Percentiles rank a stretch among this genome's conserved stretches.
phyloP scores from a whole-genome alignment of 2,888 invertebrate genomes.

The Chironomus riparius region DNA sequence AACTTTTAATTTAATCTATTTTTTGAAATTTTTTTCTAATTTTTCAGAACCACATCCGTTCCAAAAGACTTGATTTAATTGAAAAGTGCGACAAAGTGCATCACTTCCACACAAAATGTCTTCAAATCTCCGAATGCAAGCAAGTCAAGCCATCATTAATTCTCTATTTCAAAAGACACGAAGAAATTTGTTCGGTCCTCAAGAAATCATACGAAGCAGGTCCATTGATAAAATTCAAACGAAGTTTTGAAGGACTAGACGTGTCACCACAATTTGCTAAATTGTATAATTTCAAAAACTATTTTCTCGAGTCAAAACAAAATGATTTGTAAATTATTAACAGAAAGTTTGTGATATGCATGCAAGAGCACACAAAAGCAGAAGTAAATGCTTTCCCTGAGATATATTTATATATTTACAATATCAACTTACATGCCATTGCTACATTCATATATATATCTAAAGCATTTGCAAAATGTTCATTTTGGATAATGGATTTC shows the following conservation, averaged over 20 bases:
- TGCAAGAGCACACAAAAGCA: neutral
- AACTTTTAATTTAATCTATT: no score
- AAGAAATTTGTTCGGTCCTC: neutral
- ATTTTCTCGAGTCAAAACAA: constrained; percentile 1
- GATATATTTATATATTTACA: no score
- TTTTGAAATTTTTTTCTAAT: neutral
- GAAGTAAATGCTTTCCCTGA: no score
- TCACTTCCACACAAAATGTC: neutral
- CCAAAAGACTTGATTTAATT: neutral
- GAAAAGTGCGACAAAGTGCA: neutral
- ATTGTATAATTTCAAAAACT: constrained; percentile 7
- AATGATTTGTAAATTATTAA: constrained; percentile 5
- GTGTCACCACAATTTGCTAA: constrained; percentile 14
- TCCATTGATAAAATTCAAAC: neutral
- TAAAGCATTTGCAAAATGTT: neutral
- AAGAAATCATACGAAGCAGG: neutral
- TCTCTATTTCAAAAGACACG: neutral
- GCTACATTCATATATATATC: no score
- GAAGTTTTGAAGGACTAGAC: neutral
- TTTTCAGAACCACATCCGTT: neutral
- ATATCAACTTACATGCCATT: no score
- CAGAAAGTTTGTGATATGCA: neutral
- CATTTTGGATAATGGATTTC: constrained; percentile 20
- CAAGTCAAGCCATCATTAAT: neutral
- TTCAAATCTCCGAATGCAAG: neutral